Percentiles rank a stretch among this genome's conserved stretches.
phyloP scores from a whole-genome alignment of 2,797 vertebrate genomes.

The Capromys pilorides region DNA sequence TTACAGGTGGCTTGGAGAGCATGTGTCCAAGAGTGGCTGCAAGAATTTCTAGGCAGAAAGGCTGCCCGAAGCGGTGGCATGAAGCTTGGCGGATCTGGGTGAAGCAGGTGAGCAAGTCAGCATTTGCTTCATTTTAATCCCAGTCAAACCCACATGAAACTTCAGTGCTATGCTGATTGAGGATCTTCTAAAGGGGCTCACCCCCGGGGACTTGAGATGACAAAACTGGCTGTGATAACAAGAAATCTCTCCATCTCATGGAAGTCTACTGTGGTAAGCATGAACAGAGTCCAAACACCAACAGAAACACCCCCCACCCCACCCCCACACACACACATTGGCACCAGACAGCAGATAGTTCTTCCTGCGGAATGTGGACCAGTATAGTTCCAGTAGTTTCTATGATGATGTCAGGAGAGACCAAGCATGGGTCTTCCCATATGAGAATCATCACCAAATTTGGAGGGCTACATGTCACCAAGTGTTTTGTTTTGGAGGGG shows the following conservation, averaged over 20 bases:
- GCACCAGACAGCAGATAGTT: not conserved
- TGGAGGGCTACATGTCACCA: not conserved
- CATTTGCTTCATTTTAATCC: slow-evolving; percentile 17
- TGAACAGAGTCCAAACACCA: not conserved
- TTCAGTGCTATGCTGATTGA: not conserved
- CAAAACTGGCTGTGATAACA: not conserved
- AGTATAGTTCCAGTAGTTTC: not conserved
- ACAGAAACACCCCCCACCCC: not conserved
- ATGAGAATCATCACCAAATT: not conserved
- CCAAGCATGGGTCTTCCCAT: not conserved
- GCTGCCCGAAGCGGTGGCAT: not conserved
- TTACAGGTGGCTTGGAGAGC: not conserved
- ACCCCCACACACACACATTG: too few species aligned
- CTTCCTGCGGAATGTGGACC: not conserved
- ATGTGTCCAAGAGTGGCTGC: not conserved
- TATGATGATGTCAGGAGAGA: not conserved
- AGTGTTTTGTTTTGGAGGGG: not conserved
- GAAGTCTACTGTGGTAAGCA: not conserved
- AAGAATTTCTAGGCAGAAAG: not conserved
- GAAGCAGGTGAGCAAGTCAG: not conserved
- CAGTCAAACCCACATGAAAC: not conserved
- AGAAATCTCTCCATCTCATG: not conserved
- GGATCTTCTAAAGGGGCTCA: not conserved
- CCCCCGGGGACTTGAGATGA: not conserved
- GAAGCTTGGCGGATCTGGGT: not conserved